These are phyloP conservation scores for Falcaria lacertinaria DNA, from an alignment of 2,888 invertebrate genomes.

Conservation along the genomic window DNA sequence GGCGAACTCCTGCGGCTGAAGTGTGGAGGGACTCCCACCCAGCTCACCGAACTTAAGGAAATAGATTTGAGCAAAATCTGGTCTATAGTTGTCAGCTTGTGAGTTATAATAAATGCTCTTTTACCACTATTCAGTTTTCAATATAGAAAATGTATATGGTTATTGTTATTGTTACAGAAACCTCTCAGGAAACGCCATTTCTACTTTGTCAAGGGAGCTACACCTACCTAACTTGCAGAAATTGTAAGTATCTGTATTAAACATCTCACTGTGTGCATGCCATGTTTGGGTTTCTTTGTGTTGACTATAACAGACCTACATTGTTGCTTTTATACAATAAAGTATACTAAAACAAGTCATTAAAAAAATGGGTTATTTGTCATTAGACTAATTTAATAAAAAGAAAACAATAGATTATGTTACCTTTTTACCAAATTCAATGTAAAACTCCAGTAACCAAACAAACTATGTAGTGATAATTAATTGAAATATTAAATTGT, in stretches of 20 bases:
- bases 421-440: no score
- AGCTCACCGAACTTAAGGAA: slow-evolving; percentile 80
- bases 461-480: no score
- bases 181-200: slow-evolving; percentile 82
- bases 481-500: no score
- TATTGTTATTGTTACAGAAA: slow-evolving; percentile 71
- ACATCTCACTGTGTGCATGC: not conserved
- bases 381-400: no score
- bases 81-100: slow-evolving; percentile 83
- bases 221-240: slow-evolving; percentile 84
- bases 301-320: no score
- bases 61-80: slow-evolving; percentile 81
- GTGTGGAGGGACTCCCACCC: slow-evolving; percentile 81
- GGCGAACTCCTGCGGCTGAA: slow-evolving; percentile 81
- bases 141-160: not conserved
- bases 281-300: not conserved
- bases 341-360: no score
- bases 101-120: slow-evolving; percentile 48
- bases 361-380: no score
- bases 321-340: no score
- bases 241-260: slow-evolving; percentile 77
- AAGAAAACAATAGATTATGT: no score
- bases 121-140: not conserved
- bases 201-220: slow-evolving; percentile 80
- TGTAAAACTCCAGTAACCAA: no score